phyloP scores from a whole-genome alignment of 2,797 vertebrate species.

The Cryptoblepharus egeriae region DNA sequence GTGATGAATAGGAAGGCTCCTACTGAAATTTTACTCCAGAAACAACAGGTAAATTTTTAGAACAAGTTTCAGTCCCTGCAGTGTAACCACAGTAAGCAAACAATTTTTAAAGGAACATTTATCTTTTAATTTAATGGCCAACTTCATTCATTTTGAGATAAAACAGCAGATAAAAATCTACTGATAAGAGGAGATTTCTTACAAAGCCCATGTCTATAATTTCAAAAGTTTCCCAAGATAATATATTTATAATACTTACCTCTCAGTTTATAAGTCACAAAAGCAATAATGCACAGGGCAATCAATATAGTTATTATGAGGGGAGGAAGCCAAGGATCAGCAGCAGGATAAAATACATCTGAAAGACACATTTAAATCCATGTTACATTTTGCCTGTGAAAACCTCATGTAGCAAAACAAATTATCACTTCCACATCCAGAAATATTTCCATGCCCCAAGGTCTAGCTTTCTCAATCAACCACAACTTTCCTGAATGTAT shows the following conservation, averaged over 20 bases:
- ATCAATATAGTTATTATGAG: constrained; percentile 3
- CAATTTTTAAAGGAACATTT: too few species aligned
- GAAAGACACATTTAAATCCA: constrained; percentile 6
- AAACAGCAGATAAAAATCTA: too few species aligned
- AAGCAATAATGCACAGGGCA: neutral
- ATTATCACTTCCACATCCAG: neutral
- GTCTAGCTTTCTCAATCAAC: neutral
- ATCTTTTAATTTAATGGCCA: too few species aligned
- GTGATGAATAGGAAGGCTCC: too few species aligned
- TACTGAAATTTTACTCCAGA: too few species aligned
- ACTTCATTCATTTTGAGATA: too few species aligned
- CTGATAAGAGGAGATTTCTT: neutral
- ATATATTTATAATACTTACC: constrained; percentile 30
- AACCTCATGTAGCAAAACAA: neutral
- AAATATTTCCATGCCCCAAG: neutral
- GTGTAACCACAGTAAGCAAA: too few species aligned
- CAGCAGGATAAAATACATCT: constrained; percentile 45
- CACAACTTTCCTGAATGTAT: neutral
- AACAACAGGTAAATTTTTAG: too few species aligned
- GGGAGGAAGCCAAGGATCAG: constrained; percentile 29
- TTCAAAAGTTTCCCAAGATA: neutral
- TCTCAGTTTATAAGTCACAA: neutral
- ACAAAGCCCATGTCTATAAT: fast-evolving
- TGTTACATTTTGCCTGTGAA: neutral
- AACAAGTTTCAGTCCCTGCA: too few species aligned